These are phyloP conservation scores for Trichopoda pennipes DNA, from an alignment of 2,888 invertebrate species.

Conservation along the genomic window DNA sequence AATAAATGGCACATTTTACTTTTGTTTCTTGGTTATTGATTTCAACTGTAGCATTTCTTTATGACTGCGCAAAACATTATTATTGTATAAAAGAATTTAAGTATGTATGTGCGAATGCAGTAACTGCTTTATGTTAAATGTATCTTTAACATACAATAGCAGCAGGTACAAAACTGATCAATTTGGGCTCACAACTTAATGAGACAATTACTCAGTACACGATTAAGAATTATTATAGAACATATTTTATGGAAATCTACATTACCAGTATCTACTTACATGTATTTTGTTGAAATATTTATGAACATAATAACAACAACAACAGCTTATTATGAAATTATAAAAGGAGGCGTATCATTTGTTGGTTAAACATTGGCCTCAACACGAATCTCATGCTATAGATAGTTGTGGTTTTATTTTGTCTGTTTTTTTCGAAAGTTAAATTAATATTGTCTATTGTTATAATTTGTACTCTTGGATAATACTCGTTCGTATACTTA, in stretches of 20 bases:
- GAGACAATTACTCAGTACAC: slow-evolving; percentile 72
- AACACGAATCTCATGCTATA: slow-evolving; percentile 51
- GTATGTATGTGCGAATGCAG: slow-evolving; percentile 24
- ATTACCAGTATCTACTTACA: not conserved
- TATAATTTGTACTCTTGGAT: slow-evolving; percentile 36
- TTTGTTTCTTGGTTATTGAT: not conserved
- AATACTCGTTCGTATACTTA: slow-evolving; percentile 11
- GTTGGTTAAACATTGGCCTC: slow-evolving; percentile 78
- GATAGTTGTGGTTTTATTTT: slow-evolving; percentile 54
- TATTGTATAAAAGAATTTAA: slow-evolving; percentile 21
- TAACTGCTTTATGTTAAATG: not conserved
- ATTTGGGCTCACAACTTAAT: slow-evolving; percentile 68
- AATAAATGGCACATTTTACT: too few species aligned
- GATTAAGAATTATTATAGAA: not conserved
- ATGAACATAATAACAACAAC: slow-evolving; percentile 18
- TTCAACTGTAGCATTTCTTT: not conserved
- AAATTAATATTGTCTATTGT: slow-evolving; percentile 41
- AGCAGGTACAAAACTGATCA: slow-evolving; percentile 47
- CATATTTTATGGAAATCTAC: not conserved
- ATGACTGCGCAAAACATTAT: slow-evolving; percentile 29
- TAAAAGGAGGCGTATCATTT: slow-evolving; percentile 74
- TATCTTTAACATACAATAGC: slow-evolving; percentile 38
- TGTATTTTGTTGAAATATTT: not conserved
- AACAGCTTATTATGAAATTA: slow-evolving; percentile 33
- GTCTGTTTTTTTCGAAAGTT: slow-evolving; percentile 29